These are phyloP conservation scores for Pseudoips prasinana DNA, from an alignment of 2,888 invertebrate species.

Conservation along the genomic window DNA sequence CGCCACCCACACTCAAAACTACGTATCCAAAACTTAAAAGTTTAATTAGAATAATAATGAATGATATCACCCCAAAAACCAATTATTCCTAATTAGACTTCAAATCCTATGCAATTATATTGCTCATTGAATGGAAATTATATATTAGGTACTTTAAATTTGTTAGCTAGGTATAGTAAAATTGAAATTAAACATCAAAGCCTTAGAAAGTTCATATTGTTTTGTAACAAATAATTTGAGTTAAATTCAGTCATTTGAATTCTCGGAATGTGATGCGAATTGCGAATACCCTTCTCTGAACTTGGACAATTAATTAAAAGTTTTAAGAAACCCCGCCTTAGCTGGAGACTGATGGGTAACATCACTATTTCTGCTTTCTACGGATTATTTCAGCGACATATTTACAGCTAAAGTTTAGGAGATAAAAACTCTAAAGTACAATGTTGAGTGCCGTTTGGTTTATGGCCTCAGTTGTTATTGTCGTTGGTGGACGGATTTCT, in stretches of 20 bases:
- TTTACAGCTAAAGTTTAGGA: slow-evolving; percentile 15
- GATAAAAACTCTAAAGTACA: slow-evolving; percentile 11
- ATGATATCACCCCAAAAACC: too few relatives aligned
- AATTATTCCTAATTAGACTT: too few relatives aligned
- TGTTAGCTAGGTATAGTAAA: too few relatives aligned
- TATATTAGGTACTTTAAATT: too few relatives aligned
- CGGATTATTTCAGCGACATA: slow-evolving; percentile 23
- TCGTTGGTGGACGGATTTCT: too few relatives aligned
- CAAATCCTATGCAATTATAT: too few relatives aligned
- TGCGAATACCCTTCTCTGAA: slow-evolving; percentile 45
- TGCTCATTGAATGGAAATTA: too few relatives aligned
- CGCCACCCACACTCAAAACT: too few relatives aligned
- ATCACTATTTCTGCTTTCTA: slow-evolving; percentile 24
- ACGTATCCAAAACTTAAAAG: too few relatives aligned
- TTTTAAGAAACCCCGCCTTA: slow-evolving; percentile 51
- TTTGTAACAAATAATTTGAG: slow-evolving; percentile 55
- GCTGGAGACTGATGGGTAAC: slow-evolving; percentile 28
- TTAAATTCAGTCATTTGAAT: slow-evolving; percentile 54
- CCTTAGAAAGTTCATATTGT: slow-evolving; percentile 41
- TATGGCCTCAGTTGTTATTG: slow-evolving; percentile 1
- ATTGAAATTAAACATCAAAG: too few relatives aligned
- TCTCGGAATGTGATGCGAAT: slow-evolving; percentile 49
- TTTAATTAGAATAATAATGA: too few relatives aligned
- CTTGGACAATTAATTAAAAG: slow-evolving; percentile 69
- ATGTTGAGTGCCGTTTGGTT: slow-evolving; percentile 9